Conservation (phyloP, 2,888 invertebrate species). For the Trichacis sp. region DNA sequence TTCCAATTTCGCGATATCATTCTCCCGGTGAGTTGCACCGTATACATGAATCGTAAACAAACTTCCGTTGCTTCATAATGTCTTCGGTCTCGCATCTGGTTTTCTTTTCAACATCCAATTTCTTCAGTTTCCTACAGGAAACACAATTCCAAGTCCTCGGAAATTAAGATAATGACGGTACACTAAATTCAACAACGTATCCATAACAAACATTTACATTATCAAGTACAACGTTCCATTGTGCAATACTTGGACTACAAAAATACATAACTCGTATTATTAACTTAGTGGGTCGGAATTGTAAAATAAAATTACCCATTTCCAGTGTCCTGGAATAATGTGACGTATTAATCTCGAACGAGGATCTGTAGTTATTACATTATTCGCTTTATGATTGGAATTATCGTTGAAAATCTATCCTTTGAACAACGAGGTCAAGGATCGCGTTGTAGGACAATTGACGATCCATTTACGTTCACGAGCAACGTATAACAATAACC, state of each 20-base stretch:
- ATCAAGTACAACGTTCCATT: too few relatives aligned
- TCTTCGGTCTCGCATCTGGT: slow-evolving; percentile 27
- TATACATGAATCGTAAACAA: not conserved
- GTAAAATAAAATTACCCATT: not conserved
- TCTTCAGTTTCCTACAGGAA: not conserved
- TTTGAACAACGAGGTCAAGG: slow-evolving; percentile 57
- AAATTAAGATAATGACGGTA: too few relatives aligned
- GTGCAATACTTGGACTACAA: too few relatives aligned
- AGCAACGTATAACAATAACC: slow-evolving; percentile 6
- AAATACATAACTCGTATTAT: not conserved
- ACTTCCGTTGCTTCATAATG: slow-evolving; percentile 23
- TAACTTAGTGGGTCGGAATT: not conserved
- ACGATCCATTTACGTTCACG: slow-evolving; percentile 39
- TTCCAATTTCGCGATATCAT: too few relatives aligned
- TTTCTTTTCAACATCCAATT: slow-evolving; percentile 18
- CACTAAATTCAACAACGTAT: too few relatives aligned
- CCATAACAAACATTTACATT: too few relatives aligned
- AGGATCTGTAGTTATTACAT: not conserved
- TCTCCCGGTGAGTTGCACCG: not conserved
- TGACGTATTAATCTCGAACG: not conserved
- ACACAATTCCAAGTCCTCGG: not conserved
- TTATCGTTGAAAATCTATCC: slow-evolving; percentile 40
- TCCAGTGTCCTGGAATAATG: not conserved
- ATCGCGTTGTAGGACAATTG: slow-evolving; percentile 52
- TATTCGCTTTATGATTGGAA: slow-evolving; percentile 17